Evolutionary conservation across 2,797 vertebrate genomes (phyloP).

Genomic region (Anguilla megastoma): DNA sequence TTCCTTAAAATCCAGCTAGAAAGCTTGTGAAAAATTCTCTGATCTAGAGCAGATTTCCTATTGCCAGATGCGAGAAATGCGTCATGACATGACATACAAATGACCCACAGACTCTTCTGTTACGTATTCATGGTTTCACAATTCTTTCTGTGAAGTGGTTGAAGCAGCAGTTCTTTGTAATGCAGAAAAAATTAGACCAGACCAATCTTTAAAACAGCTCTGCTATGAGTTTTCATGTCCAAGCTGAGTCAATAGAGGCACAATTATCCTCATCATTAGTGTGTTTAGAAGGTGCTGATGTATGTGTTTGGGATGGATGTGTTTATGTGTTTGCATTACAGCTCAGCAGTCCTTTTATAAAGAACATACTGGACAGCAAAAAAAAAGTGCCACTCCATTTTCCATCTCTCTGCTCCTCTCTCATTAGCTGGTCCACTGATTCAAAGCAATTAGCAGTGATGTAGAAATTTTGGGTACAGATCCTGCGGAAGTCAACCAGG

Average conservation of each 20-base stretch:
- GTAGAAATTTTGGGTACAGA: background rate
- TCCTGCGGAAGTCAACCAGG: background rate
- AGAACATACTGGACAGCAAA: constrained; percentile 14
- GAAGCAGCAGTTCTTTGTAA: background rate
- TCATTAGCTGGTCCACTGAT: constrained; percentile 16
- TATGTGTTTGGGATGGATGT: background rate
- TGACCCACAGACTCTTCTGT: background rate
- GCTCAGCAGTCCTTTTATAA: background rate
- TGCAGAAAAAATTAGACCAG: background rate
- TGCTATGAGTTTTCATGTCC: background rate
- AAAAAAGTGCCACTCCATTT: background rate
- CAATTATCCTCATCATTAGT: background rate
- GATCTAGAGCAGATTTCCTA: background rate
- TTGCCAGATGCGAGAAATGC: background rate
- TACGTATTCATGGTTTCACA: background rate
- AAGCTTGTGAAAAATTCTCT: constrained; percentile 5
- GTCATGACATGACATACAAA: background rate
- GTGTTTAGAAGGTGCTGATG: background rate
- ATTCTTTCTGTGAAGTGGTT: background rate
- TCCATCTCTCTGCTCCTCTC: background rate
- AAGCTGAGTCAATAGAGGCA: background rate
- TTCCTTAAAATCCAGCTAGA: background rate
- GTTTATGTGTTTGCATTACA: background rate
- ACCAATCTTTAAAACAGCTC: background rate
- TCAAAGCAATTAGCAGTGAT: background rate